Evolutionary conservation across 2,888 invertebrate species (phyloP).

Genomic region (Dynastes tityus): DNA sequence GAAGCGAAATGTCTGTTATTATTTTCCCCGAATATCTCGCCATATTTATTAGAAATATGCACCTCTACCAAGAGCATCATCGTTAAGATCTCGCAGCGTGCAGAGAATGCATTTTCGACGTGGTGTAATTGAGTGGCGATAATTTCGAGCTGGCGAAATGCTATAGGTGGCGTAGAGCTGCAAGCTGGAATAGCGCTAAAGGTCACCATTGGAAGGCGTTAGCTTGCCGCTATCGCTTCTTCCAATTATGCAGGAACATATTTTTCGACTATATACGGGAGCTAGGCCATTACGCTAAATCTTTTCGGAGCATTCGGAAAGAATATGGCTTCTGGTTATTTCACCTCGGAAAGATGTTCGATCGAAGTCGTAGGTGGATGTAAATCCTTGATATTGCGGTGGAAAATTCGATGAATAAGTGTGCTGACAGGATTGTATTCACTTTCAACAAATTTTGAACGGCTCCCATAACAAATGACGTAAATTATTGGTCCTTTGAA

Average conservation of each 20-base stretch:
- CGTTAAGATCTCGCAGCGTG: background rate
- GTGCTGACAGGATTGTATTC: background rate
- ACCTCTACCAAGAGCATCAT: background rate
- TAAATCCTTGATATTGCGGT: background rate
- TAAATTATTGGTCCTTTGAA: too few species aligned
- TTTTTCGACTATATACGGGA: slow-evolving; percentile 3
- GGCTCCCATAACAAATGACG: too few species aligned
- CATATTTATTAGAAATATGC: background rate
- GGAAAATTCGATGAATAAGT: background rate
- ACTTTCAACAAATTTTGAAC: background rate
- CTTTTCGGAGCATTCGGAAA: background rate
- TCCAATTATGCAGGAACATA: slow-evolving; percentile 8
- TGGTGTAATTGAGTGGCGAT: slow-evolving; percentile 22
- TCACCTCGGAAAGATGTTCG: background rate
- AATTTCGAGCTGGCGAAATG: background rate
- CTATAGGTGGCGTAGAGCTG: background rate
- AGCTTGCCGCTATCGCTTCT: slow-evolving; percentile 9
- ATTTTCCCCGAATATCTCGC: background rate
- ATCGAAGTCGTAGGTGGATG: background rate
- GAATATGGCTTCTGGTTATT: slow-evolving; percentile 18
- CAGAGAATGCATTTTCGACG: background rate
- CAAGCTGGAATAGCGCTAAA: background rate
- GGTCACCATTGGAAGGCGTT: background rate
- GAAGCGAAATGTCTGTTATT: background rate
- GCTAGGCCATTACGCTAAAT: slow-evolving; percentile 4